Percentiles rank a stretch among this genome's conserved stretches.
These are phyloP conservation scores for Solenopsis invicta DNA, from an alignment of 1,140 invertebrate genomes.

Conservation along the genomic window DNA sequence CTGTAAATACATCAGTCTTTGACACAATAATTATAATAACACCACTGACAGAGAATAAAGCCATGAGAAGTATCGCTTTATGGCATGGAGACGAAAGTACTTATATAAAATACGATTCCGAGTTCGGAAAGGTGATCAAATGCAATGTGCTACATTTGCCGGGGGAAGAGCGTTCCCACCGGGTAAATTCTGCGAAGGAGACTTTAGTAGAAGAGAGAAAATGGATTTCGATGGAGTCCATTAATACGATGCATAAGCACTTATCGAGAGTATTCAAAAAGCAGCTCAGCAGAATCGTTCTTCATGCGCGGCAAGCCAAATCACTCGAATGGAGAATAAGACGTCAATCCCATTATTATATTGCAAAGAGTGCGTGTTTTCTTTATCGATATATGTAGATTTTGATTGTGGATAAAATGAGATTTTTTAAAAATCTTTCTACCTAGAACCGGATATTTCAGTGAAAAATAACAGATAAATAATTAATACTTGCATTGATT, in stretches of 20 bases:
- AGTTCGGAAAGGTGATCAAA: conserved; percentile 64
- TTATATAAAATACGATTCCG: conserved; percentile 70
- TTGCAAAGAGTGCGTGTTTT: conserved; percentile 36
- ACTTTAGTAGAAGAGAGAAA: conserved; percentile 60
- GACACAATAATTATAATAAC: conserved; percentile 77
- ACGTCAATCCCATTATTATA: conserved; percentile 45
- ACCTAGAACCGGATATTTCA: conserved; percentile 32
- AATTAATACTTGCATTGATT: conserved; percentile 20
- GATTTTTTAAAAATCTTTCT: conserved; percentile 14
- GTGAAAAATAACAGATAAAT: neutral
- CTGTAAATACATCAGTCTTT: conserved; percentile 82
- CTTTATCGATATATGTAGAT: conserved; percentile 41
- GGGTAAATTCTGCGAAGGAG: conserved; percentile 59
- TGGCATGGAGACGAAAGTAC: conserved; percentile 71
- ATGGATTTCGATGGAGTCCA: conserved; percentile 57
- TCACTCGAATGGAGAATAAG: conserved; percentile 33
- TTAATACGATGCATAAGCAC: conserved; percentile 67
- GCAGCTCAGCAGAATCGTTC: conserved; percentile 58
- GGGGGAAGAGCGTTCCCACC: conserved; percentile 2
- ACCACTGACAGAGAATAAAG: conserved; percentile 75
- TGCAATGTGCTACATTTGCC: conserved; percentile 52
- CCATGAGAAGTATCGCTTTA: conserved; percentile 67
- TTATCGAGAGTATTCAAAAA: conserved; percentile 65
- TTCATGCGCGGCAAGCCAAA: conserved; percentile 51
- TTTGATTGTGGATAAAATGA: conserved; percentile 57